Evolutionary conservation across 2,797 vertebrate genomes (phyloP).

Genomic region (Pseudochirops cupreus): DNA sequence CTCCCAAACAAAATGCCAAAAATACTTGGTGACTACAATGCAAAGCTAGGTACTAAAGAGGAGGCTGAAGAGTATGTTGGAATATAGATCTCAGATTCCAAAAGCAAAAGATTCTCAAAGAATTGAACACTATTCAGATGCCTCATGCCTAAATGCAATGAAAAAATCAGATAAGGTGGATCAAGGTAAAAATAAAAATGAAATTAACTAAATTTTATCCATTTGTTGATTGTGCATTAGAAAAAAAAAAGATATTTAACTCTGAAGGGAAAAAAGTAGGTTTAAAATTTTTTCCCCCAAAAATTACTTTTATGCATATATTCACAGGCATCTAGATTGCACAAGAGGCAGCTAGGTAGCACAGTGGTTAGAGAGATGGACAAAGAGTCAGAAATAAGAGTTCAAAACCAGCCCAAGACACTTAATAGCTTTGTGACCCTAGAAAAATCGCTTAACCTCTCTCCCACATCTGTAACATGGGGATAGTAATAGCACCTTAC

Average conservation of each 20-base stretch:
- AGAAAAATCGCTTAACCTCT: too few species aligned
- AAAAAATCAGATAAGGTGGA: not conserved
- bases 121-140: not conserved
- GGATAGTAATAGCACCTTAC: too few species aligned
- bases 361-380: not conserved
- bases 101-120: not conserved
- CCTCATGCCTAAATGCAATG: not conserved
- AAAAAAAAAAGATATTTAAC: too few species aligned
- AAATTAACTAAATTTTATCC: too few species aligned
- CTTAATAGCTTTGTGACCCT: too few species aligned
- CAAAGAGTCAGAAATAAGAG: not conserved
- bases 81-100: not conserved
- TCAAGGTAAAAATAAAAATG: too few species aligned
- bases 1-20: not conserved
- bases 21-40: not conserved
- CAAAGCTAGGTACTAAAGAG: not conserved
- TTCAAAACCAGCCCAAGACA: too few species aligned
- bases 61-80: not conserved
- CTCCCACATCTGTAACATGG: too few species aligned
- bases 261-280: too few species aligned
- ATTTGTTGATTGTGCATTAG: too few species aligned
- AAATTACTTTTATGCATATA: not conserved
- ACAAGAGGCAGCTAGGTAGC: not conserved
- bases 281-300: too few species aligned
- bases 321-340: not conserved